phyloP scores from a whole-genome alignment of 2,113 vertebrate species.

The Nerophis lumbriciformis region DNA sequence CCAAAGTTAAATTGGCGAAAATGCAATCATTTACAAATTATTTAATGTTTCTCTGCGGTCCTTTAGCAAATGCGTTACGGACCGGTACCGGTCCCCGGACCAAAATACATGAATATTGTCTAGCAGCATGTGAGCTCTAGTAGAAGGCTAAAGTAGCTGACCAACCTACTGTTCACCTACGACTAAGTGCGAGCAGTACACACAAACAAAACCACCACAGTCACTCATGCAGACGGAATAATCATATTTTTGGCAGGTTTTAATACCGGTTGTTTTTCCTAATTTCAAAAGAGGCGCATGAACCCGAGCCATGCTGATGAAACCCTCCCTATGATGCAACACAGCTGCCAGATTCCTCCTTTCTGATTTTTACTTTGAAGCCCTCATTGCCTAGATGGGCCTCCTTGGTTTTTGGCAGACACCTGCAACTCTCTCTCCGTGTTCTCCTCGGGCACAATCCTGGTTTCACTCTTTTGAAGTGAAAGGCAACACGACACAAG shows the following conservation, averaged over 20 bases:
- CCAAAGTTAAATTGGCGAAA: no score
- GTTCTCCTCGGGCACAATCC: conserved; percentile 21
- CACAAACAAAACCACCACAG: no score
- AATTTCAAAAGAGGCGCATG: conserved; percentile 17
- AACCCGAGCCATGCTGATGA: conserved; percentile 12
- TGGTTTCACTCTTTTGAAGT: conserved; percentile 11
- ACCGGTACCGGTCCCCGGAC: no score
- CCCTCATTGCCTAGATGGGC: neutral
- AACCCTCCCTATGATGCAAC: neutral
- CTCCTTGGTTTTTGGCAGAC: conserved; percentile 32
- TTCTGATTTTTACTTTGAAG: conserved; percentile 8
- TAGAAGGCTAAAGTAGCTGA: neutral
- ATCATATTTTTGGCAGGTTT: neutral
- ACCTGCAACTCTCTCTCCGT: conserved; percentile 18
- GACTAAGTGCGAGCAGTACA: no score
- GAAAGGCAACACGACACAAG: conserved; percentile 10
- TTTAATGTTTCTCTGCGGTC: no score
- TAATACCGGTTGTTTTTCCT: conserved; percentile 7
- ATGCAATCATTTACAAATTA: no score
- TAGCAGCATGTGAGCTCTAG: no score
- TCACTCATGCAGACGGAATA: no score
- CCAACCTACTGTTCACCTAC: neutral
- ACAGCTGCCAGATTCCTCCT: conserved; percentile 31
- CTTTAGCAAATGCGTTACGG: no score
- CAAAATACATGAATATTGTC: no score